Percentiles rank a stretch among this genome's conserved stretches.
These are phyloP conservation scores for Nasonia longicornis DNA, from an alignment of 1,140 invertebrate species.

Conservation along the genomic window DNA sequence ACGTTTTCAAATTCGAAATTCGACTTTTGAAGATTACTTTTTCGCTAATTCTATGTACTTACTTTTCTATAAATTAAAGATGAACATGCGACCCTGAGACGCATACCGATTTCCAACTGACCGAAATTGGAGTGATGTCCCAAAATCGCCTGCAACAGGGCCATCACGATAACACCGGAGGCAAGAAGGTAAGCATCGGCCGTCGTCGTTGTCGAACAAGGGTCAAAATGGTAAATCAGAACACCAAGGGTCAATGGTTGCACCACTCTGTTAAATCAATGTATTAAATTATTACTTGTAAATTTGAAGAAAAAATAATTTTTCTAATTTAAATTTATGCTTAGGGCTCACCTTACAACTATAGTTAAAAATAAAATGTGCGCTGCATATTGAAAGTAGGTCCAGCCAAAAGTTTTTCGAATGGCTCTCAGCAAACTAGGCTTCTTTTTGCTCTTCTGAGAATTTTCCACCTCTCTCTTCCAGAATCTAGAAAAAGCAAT, in stretches of 20 bases:
- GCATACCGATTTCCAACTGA: conserved; percentile 69
- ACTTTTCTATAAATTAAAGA: conserved; percentile 73
- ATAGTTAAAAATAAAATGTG: conserved; percentile 51
- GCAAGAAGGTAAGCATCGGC: conserved; percentile 67
- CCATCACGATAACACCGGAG: conserved; percentile 62
- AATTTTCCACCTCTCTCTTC: conserved; percentile 65
- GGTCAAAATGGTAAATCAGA: conserved; percentile 69
- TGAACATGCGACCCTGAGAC: conserved; percentile 69
- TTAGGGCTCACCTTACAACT: conserved; percentile 52
- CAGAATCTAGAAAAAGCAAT: conserved; percentile 51
- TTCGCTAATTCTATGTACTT: conserved; percentile 26
- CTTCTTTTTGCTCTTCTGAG: conserved; percentile 56
- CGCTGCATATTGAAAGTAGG: conserved; percentile 55
- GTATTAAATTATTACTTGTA: background rate
- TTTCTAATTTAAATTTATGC: background rate
- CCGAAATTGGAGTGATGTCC: conserved; percentile 65
- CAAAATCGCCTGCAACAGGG: conserved; percentile 62
- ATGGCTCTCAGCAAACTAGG: conserved; percentile 63
- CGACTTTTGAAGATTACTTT: background rate
- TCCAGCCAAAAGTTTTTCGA: conserved; percentile 60
- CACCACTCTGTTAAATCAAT: conserved; percentile 55
- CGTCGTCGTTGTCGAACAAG: conserved; percentile 55
- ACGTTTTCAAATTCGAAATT: background rate
- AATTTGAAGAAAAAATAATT: background rate
- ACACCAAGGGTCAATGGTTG: conserved; percentile 63